phyloP scores from a whole-genome alignment of 2,888 invertebrate genomes.

The Chloroclystis v-ata region DNA sequence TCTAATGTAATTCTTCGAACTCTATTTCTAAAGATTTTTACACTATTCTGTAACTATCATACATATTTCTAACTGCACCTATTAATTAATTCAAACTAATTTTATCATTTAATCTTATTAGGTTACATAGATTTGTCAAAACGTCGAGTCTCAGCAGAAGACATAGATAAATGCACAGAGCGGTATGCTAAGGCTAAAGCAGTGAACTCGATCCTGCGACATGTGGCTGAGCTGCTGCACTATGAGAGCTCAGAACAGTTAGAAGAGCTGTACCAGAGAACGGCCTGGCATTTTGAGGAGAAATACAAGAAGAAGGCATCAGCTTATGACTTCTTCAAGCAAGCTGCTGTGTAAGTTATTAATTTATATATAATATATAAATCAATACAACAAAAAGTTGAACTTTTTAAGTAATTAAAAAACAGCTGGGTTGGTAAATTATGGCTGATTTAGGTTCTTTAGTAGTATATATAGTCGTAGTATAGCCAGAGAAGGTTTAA shows the following conservation, averaged over 20 bases:
- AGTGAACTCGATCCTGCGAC: slow-evolving; percentile 97
- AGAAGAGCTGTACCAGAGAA: slow-evolving; percentile 96
- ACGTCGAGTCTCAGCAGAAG: slow-evolving; percentile 97
- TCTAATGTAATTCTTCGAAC: too few relatives aligned
- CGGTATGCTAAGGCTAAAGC: slow-evolving; percentile 99
- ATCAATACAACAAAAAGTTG: too few relatives aligned
- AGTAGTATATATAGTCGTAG: too few relatives aligned
- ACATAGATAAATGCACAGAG: slow-evolving; percentile 98
- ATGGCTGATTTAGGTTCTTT: too few relatives aligned
- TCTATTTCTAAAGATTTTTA: too few relatives aligned
- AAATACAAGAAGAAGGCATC: slow-evolving; percentile 97
- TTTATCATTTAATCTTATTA: slow-evolving; percentile 47
- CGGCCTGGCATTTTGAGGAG: slow-evolving; percentile 99
- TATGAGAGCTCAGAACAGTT: slow-evolving; percentile 95
- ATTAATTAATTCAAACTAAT: too few relatives aligned
- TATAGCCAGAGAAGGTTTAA: too few relatives aligned
- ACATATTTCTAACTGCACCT: too few relatives aligned
- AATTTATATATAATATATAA: neutral
- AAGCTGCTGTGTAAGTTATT: slow-evolving; percentile 91
- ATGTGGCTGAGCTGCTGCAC: slow-evolving; percentile 95
- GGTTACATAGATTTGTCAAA: slow-evolving; percentile 99
- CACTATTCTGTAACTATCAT: too few relatives aligned
- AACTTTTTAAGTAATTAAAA: too few relatives aligned
- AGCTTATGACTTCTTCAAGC: slow-evolving; percentile 98
- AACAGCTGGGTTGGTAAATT: too few relatives aligned